Evolutionary conservation across 2,797 vertebrate genomes (phyloP).

Genomic region (Danionella dracula): DNA sequence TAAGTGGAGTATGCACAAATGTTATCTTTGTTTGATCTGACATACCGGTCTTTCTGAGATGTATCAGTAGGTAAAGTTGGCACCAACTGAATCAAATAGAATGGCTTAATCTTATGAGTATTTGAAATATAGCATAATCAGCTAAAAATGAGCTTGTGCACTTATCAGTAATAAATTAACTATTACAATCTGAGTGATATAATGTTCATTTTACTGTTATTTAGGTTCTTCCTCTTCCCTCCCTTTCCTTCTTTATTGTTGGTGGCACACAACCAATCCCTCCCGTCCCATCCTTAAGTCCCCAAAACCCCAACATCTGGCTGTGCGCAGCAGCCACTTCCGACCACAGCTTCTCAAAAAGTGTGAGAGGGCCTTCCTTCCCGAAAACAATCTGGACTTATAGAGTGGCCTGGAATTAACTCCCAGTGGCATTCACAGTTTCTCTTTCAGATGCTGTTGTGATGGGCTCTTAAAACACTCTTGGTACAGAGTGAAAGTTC

Average conservation of each 20-base stretch:
- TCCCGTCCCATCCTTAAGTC: conserved; percentile 5
- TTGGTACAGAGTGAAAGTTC: background rate
- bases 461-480: background rate
- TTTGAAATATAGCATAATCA: too few relatives aligned
- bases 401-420: conserved; percentile 12
- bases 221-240: background rate
- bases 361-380: conserved; percentile 19
- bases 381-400: conserved; percentile 30
- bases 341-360: conserved; percentile 46
- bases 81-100: too few relatives aligned
- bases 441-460: conserved; percentile 9
- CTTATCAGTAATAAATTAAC: too few relatives aligned
- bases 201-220: background rate
- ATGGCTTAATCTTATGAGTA: too few relatives aligned
- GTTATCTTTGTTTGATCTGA: too few relatives aligned
- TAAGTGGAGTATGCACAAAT: too few relatives aligned
- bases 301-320: conserved; percentile 19
- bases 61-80: too few relatives aligned
- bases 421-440: conserved; percentile 23
- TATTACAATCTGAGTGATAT: background rate
- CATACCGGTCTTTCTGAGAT: too few relatives aligned
- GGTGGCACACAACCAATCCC: conserved; percentile 2
- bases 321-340: conserved; percentile 36
- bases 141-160: too few relatives aligned
- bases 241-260: background rate